Percentiles rank a stretch among this genome's conserved stretches.
phyloP scores from a whole-genome alignment of 1,140 invertebrate species.

The Sminthurides bifidus region DNA sequence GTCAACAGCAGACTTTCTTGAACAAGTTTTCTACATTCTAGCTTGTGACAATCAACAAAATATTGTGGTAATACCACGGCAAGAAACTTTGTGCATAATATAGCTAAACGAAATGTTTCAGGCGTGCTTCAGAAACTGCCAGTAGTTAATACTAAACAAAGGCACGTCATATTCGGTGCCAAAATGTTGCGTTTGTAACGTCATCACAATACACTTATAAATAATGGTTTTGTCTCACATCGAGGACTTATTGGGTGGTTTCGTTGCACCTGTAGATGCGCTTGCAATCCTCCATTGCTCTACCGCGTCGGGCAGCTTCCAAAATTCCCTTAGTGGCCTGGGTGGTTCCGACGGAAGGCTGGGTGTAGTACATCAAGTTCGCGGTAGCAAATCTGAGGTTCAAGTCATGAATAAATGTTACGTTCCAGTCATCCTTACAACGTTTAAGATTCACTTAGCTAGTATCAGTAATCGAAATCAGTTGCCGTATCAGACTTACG shows the following conservation, averaged over 20 bases:
- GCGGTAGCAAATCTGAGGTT: constrained; percentile 25
- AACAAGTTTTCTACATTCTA: no score
- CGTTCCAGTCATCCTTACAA: not conserved
- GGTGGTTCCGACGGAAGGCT: constrained; percentile 4
- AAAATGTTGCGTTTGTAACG: no score
- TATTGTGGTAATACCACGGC: no score
- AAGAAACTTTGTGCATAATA: no score
- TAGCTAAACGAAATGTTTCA: no score
- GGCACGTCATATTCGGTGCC: no score
- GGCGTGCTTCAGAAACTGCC: no score
- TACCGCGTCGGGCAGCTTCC: constrained; percentile 27
- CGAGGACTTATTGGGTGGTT: constrained; percentile 10
- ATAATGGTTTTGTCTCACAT: no score
- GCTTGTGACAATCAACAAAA: no score
- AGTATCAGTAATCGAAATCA: constrained; percentile 1
- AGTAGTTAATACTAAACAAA: no score
- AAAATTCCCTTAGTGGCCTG: constrained; percentile 23
- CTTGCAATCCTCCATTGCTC: constrained; percentile 30
- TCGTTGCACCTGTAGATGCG: constrained; percentile 25
- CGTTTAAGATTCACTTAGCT: not conserved
- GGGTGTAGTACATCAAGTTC: constrained; percentile 32
- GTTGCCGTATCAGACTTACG: constrained; percentile 51
- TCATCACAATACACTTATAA: no score
- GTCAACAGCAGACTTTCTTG: no score
- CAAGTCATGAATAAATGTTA: not conserved